Evolutionary conservation across 2,797 vertebrate species (phyloP).

Genomic region (Pempheris klunzingeri): DNA sequence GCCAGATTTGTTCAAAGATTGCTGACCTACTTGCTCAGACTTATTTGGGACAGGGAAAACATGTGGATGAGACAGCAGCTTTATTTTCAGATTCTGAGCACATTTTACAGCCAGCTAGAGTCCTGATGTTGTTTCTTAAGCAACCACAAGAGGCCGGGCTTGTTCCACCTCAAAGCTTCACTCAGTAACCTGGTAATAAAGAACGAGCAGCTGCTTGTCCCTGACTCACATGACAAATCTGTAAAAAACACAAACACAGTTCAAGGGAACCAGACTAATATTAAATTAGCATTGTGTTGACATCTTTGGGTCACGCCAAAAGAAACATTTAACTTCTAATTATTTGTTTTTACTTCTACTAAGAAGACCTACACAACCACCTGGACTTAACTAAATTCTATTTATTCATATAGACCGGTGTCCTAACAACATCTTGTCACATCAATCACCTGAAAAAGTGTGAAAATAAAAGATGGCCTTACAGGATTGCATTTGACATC

Average conservation of each 20-base stretch:
- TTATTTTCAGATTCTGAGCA: constrained; percentile 53
- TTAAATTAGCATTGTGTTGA: not conserved
- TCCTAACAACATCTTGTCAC: not conserved
- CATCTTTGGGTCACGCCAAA: not conserved
- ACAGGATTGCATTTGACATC: not conserved
- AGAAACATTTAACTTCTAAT: not conserved
- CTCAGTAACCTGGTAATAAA: not conserved
- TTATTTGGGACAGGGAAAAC: constrained; percentile 36
- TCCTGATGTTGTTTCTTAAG: constrained; percentile 35
- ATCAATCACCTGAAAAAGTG: not conserved
- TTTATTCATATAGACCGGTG: not conserved
- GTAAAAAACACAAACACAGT: not conserved
- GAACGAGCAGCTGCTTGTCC: rapidly evolving
- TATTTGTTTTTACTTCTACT: not conserved
- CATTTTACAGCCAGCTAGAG: not conserved
- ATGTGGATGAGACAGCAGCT: constrained; percentile 66
- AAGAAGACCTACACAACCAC: not conserved
- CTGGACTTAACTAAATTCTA: not conserved
- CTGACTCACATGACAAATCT: not conserved
- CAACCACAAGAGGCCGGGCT: constrained; percentile 63
- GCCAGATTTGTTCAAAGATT: constrained; percentile 49
- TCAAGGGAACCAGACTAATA: not conserved
- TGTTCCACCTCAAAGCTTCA: constrained; percentile 18
- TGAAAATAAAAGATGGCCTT: not conserved
- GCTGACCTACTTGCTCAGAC: constrained; percentile 67